Base-by-base conservation (phyloP, 1,140 invertebrate genomes). In the Bombus fervidus region DNA sequence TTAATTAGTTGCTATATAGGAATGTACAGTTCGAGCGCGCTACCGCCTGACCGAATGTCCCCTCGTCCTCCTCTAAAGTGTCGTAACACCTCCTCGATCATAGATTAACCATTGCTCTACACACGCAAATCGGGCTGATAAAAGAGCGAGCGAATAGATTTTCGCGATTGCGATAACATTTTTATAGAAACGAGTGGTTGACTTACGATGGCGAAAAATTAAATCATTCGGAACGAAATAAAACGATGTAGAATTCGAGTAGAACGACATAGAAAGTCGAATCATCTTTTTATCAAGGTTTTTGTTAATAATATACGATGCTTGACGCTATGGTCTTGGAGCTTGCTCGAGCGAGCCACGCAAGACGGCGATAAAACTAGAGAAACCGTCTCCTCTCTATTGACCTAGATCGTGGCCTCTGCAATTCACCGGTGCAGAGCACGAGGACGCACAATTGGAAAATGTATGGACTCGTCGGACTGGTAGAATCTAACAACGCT, bases 381-480 rank as follows among this genome's bases (percentile, higher is more conserved):
- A 81, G 85, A 90, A 86, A 72, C 73, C 75, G 79, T 82, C 64
- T 66, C 74, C 82, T 91, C 81, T 87, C 78, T 82, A 84, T 89
- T 91, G 90, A 90, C 89, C 91, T 83, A 91, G 85, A 91, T 90
- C 87, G 90, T 87, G 89, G 87, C 85, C 89, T 87, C 88, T 34
- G 22, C 64, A n/a, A 31, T 2, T 15, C n/a, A 31, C n/a, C n/a
- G 15, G n/a, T 31, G 13, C 59, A 64, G 3, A 64, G 57, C 59
- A n/a, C 28, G 28, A 13, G 28, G 12, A 64, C n/a, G 13, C 28
- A n/a, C 59, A 72, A 76, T 81, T 41, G 73, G 68, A 81, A 82
- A 89, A 74, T 78, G 34, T 25, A 81, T 31, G 39, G 37, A 81
- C 57, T 66, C 41, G 25, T 62, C 79, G 72, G 25, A 77, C 66